Conservation (phyloP, 2,797 vertebrate species). For the Calcarius lapponicus region DNA sequence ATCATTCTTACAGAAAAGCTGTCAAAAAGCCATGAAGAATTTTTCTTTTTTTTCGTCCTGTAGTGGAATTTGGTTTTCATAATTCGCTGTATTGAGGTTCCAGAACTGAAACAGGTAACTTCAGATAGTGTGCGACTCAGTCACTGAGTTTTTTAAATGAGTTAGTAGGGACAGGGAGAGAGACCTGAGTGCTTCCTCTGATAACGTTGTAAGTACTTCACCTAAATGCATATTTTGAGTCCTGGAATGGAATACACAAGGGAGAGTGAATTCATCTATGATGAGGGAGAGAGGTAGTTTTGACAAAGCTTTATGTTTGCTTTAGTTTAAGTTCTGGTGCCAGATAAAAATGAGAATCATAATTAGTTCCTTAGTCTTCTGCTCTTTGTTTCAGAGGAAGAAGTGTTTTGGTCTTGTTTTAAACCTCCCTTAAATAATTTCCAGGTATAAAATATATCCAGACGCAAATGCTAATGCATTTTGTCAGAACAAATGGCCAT, state of each 20-base stretch:
- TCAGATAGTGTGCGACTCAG: neutral
- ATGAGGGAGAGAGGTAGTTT: neutral
- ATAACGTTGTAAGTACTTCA: neutral
- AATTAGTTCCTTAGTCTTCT: neutral
- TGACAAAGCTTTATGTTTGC: neutral
- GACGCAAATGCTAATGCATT: neutral
- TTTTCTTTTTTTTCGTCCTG: neutral
- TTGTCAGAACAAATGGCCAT: neutral
- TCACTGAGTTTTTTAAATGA: neutral
- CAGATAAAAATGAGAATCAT: neutral
- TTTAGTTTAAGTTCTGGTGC: neutral
- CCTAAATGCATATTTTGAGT: neutral
- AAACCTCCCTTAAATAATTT: neutral
- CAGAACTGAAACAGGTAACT: neutral
- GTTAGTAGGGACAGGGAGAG: neutral
- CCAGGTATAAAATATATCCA: neutral
- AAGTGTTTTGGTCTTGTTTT: neutral
- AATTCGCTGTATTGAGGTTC: neutral
- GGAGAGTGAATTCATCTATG: neutral
- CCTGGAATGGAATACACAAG: neutral
- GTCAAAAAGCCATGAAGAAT: neutral
- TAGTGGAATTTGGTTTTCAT: neutral
- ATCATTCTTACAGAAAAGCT: neutral
- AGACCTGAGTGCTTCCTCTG: neutral
- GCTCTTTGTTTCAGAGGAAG: neutral